Percentiles rank a stretch among this genome's conserved stretches.
Conservation (phyloP, 1,140 invertebrate genomes). For the Chironomus tepperi region DNA sequence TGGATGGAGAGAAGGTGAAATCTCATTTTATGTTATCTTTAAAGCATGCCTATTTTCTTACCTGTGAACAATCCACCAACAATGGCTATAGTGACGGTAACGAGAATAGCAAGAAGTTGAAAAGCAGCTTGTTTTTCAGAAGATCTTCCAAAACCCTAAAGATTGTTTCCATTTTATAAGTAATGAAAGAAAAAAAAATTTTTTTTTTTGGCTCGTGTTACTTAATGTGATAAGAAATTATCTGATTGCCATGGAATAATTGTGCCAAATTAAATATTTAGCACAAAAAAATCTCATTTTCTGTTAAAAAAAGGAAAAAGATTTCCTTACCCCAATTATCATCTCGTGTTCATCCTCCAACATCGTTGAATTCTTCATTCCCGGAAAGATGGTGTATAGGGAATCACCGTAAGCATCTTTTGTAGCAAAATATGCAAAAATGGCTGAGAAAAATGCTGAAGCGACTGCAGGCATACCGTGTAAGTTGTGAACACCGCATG, state of each 20-base stretch:
- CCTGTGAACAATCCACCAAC: constrained; percentile 73
- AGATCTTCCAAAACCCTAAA: constrained; percentile 49
- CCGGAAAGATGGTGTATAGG: constrained; percentile 50
- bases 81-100: constrained; percentile 63
- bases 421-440: constrained; percentile 65
- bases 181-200: constrained; percentile 25
- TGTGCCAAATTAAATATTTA: too few relatives aligned
- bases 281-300: too few relatives aligned
- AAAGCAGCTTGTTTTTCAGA: constrained; percentile 64
- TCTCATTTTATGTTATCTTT: too few relatives aligned
- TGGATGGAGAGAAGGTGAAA: too few relatives aligned
- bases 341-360: constrained; percentile 30
- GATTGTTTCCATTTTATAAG: constrained; percentile 27
- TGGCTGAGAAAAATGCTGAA: constrained; percentile 66
- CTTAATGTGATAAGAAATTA: too few relatives aligned
- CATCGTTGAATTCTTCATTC: constrained; percentile 35
- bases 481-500: constrained; percentile 91
- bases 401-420: constrained; percentile 47
- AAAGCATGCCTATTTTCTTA: constrained; percentile 37
- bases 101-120: constrained; percentile 62
- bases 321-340: constrained; percentile 35
- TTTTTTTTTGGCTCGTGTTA: too few relatives aligned
- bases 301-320: constrained; percentile 26
- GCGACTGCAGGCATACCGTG: constrained; percentile 91
- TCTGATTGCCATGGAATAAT: too few relatives aligned